phyloP scores from a whole-genome alignment of 2,797 vertebrate species.

The Arvicola amphibius region DNA sequence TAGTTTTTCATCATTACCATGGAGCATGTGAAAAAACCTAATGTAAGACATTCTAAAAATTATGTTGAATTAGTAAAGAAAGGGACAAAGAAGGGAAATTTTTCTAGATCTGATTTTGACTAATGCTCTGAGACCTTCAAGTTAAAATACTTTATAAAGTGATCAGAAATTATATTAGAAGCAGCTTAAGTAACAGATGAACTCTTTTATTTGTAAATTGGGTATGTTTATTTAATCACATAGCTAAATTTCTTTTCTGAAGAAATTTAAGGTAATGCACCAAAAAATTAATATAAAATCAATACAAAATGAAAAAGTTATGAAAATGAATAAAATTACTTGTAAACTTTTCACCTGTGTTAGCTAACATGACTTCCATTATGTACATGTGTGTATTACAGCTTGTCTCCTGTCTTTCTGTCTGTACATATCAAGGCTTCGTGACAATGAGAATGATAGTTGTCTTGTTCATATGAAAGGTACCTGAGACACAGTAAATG shows the following conservation, averaged over 20 bases:
- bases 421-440: not conserved
- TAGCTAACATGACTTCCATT: not conserved
- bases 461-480: not conserved
- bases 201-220: not conserved
- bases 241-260: conserved; percentile 3
- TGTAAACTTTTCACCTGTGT: not conserved
- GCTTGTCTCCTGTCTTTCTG: not conserved
- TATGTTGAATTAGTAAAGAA: not conserved
- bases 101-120: not conserved
- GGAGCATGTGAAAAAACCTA: not conserved
- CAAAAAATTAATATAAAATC: not conserved
- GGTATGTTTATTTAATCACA: conserved; percentile 6
- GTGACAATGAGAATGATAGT: not conserved
- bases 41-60: not conserved
- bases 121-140: not conserved
- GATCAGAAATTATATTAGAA: not conserved
- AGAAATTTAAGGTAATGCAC: not conserved
- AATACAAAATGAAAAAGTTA: not conserved
- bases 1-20: not conserved
- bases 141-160: not conserved
- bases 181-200: not conserved
- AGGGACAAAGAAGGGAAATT: not conserved
- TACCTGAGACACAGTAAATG: not conserved
- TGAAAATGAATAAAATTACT: not conserved
- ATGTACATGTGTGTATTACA: not conserved